phyloP scores from a whole-genome alignment of 53 echinoderm and acorn worm genomes.

The Crossaster papposus region DNA sequence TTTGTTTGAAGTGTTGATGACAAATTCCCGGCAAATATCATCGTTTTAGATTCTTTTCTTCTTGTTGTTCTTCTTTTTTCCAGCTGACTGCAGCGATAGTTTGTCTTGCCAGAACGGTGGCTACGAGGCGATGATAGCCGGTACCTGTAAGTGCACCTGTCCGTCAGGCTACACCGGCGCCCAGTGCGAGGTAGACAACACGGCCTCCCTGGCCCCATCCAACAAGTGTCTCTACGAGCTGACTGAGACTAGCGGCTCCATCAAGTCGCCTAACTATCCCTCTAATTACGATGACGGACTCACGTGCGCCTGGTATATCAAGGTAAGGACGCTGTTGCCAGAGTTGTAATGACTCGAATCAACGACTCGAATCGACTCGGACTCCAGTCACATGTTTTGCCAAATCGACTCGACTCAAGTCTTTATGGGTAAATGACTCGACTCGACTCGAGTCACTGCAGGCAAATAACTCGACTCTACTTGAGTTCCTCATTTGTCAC shows the following conservation, averaged over 20 bases:
- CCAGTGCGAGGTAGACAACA: conserved; percentile 36
- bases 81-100: conserved; percentile 29
- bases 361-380: no score
- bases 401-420: no score
- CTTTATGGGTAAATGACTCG: no score
- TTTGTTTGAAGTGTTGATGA: no score
- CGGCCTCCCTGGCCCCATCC: conserved; percentile 7
- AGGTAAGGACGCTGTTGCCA: no score
- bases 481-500: no score
- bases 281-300: conserved; percentile 57
- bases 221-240: conserved; percentile 54
- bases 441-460: no score
- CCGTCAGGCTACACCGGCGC: conserved; percentile 44
- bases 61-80: neutral
- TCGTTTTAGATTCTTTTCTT: no score
- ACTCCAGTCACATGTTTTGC: no score
- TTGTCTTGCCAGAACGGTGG: conserved; percentile 60
- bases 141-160: conserved; percentile 57
- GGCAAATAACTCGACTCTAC: no score
- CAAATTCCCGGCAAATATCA: no score
- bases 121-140: conserved; percentile 24
- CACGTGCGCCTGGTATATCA: conserved; percentile 58
- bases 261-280: conserved; percentile 71
- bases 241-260: conserved; percentile 52
- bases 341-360: no score